Conservation (phyloP, 92 coral and sea anemone species). For the Heliopora coerulea region DNA sequence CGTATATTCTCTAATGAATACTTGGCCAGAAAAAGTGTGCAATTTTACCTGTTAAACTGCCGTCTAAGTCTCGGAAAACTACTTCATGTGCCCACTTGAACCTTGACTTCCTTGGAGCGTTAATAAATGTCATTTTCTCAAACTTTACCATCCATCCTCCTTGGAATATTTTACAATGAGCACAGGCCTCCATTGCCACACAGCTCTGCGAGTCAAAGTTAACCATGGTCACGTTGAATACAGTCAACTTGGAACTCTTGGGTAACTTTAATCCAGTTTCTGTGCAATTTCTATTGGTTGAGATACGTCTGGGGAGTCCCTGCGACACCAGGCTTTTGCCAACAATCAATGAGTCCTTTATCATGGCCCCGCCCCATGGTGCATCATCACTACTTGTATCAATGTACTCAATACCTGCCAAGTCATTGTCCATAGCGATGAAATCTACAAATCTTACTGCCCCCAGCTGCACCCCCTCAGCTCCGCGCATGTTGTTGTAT, state of each 20-base stretch:
- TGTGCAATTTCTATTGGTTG: constrained; percentile 65
- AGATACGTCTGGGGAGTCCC: constrained; percentile 42
- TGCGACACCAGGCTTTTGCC: constrained; percentile 59
- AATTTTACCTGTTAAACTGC: constrained; percentile 69
- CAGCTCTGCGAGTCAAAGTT: constrained; percentile 67
- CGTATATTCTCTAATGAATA: neutral
- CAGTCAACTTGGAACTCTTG: constrained; percentile 63
- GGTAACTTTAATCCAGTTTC: constrained; percentile 73
- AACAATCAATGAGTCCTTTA: constrained; percentile 72
- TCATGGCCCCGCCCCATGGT: constrained; percentile 80
- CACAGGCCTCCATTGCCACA: constrained; percentile 72
- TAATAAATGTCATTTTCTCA: constrained; percentile 52
- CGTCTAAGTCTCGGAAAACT: constrained; percentile 78
- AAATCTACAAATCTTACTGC: constrained; percentile 76
- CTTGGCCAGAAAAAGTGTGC: neutral
- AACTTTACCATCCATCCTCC: constrained; percentile 80
- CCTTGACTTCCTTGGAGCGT: constrained; percentile 66
- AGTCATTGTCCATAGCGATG: constrained; percentile 68
- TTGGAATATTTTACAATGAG: constrained; percentile 63
- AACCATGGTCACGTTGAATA: constrained; percentile 68
- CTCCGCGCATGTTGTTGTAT: constrained; percentile 86
- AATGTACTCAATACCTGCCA: constrained; percentile 82
- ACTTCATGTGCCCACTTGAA: constrained; percentile 87
- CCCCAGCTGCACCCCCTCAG: constrained; percentile 70
- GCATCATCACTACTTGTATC: constrained; percentile 45